These are phyloP conservation scores for Microplitis demolitor DNA, from an alignment of 1,140 invertebrate genomes.

Conservation along the genomic window DNA sequence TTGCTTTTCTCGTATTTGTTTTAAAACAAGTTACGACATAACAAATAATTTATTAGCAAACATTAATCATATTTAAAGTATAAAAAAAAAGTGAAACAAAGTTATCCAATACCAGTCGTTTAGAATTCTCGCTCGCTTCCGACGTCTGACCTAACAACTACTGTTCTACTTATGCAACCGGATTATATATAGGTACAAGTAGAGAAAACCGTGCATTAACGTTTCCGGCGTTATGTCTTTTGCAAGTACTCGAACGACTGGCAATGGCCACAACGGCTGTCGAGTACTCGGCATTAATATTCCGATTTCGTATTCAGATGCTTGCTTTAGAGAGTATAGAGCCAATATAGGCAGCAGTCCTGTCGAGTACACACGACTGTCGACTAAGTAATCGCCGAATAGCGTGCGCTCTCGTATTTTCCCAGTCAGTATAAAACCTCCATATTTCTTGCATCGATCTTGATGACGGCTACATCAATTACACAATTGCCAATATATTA, in stretches of 20 bases:
- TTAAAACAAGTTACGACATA: too few relatives aligned
- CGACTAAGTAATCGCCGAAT: slow-evolving; percentile 48
- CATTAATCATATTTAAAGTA: not conserved
- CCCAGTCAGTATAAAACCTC: not conserved
- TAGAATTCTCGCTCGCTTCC: not conserved
- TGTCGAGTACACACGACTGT: slow-evolving; percentile 32
- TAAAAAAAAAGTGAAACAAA: not conserved
- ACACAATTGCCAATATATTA: not conserved
- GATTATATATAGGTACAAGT: too few relatives aligned
- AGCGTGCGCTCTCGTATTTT: slow-evolving; percentile 31
- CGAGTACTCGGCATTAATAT: slow-evolving; percentile 41
- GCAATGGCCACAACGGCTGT: not conserved
- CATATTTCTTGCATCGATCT: not conserved
- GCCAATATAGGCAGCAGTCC: too few relatives aligned
- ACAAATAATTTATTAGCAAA: not conserved
- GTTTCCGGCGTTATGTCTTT: slow-evolving; percentile 13
- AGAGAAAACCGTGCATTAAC: slow-evolving; percentile 5
- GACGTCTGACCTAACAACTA: slow-evolving; percentile 6
- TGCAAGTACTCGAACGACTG: slow-evolving; percentile 1
- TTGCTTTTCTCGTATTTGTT: too few relatives aligned
- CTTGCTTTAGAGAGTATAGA: slow-evolving; percentile 13
- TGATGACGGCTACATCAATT: not conserved
- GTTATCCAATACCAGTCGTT: not conserved
- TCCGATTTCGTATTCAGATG: slow-evolving; percentile 48
- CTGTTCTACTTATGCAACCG: slow-evolving; percentile 7